phyloP scores from a whole-genome alignment of 2,113 vertebrate genomes.

The Hirundichthys speculiger region DNA sequence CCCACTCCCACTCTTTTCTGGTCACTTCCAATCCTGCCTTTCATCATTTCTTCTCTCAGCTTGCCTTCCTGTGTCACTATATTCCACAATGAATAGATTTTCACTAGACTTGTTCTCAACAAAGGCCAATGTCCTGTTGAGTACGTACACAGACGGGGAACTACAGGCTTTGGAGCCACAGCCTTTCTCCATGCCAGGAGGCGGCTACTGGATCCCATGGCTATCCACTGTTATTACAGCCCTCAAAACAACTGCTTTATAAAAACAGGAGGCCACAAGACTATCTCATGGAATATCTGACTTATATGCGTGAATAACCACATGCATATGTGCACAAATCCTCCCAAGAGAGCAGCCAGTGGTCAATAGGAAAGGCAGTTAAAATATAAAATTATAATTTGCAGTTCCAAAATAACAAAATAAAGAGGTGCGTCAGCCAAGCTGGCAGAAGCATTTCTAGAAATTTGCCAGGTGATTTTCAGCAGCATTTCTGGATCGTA shows the following conservation, averaged over 20 bases:
- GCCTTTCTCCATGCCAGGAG: constrained; percentile 37
- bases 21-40: constrained; percentile 13
- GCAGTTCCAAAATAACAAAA: constrained; percentile 24
- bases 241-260: constrained; percentile 60
- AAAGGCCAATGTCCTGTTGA: constrained; percentile 54
- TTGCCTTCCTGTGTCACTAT: constrained; percentile 14
- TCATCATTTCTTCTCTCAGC: constrained; percentile 2
- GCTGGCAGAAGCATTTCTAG: constrained; percentile 29
- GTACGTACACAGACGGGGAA: constrained; percentile 50
- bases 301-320: constrained; percentile 46
- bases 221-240: constrained; percentile 61
- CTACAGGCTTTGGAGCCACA: constrained; percentile 33
- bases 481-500: constrained; percentile 35
- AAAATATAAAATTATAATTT: constrained; percentile 9
- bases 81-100: constrained; percentile 60
- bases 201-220: constrained; percentile 35
- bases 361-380: constrained; percentile 7
- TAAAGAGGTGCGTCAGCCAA: constrained; percentile 15
- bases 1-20: neutral
- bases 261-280: constrained; percentile 46
- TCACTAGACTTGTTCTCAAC: constrained; percentile 67
- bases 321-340: constrained; percentile 20
- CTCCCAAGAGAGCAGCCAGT: constrained; percentile 4
- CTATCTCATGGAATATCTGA: constrained; percentile 64
- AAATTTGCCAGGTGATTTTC: constrained; percentile 52